Evolutionary conservation across 2,888 invertebrate species (phyloP), one percentile per base, ranked within the genome.

Genomic region (Pandemis heparana): DNA sequence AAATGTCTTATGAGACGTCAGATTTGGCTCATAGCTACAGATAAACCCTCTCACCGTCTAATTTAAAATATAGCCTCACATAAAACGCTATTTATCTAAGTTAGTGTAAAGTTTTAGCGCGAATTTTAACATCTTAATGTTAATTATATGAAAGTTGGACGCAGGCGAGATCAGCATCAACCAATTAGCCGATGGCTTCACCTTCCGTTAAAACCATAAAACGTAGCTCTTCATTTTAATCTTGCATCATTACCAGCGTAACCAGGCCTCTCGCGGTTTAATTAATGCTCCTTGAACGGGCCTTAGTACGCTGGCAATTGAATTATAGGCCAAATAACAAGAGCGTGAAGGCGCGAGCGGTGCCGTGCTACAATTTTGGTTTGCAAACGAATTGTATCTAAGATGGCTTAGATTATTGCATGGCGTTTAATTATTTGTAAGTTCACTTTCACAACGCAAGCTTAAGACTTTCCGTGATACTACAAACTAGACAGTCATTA

Each of bases 311-410:
- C 32, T 64, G 71, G 70, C 60, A 60, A 68, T 72, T 70, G 71
- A 69, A 71, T 71, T 76, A 72, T 71, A 81, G 81, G 81, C 79
- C 79, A 81, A 80, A 74, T 74, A 85, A 87, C 79, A 88, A 86
- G 87, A 89, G 85, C 88, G 88, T 88, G 89, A 89, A 88, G 82
- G 70, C 66, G 76, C 75, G 77, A 79, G 77, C 80, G 78, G 79
- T 80, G 78, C 75, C 12, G 59, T 59, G 64, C 43, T 41, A 46
- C 69, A 76, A 70, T 74, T 77, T 77, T 67, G 72, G 74, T 39
- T 56, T 12, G 69, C 69, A 48, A 51, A 64, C 56, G 73, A 51
- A 65, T 12, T 5, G 83, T 85, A 83, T 85, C 87, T 87, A 86
- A 78, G 43, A 67, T 56, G 56, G 56, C 23, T 56, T 56, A 56